Conservation (phyloP, 92 coral and sea anemone genomes). For the Siderastrea radians region DNA sequence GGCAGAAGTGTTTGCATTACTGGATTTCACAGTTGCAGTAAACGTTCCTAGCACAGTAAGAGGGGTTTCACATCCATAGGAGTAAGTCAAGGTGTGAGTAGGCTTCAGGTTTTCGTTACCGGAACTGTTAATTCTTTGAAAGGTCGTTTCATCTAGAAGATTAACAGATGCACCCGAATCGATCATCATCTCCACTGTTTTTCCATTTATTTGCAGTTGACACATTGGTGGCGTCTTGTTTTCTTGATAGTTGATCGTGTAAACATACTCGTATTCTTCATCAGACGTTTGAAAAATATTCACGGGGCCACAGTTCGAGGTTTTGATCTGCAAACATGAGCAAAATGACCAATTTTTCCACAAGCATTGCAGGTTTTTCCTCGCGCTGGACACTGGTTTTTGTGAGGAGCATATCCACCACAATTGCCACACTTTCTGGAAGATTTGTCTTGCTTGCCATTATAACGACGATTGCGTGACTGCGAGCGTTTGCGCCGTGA, state of each 20-base stretch:
- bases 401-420: too few species aligned
- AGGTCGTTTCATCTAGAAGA: slow-evolving; percentile 62
- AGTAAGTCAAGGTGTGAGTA: slow-evolving; percentile 33
- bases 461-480: slow-evolving; percentile 12
- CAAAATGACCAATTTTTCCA: slow-evolving; percentile 65
- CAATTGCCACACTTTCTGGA: slow-evolving; percentile 53
- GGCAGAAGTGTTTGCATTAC: slow-evolving; percentile 43
- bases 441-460: background rate
- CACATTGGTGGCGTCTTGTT: slow-evolving; percentile 63
- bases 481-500: background rate
- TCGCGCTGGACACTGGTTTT: slow-evolving; percentile 57
- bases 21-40: slow-evolving; percentile 50
- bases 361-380: slow-evolving; percentile 66
- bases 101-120: slow-evolving; percentile 22
- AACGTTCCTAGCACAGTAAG: slow-evolving; percentile 63
- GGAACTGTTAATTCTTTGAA: slow-evolving; percentile 18
- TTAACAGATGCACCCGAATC: slow-evolving; percentile 65
- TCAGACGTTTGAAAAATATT: slow-evolving; percentile 14
- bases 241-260: slow-evolving; percentile 38
- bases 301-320: slow-evolving; percentile 4
- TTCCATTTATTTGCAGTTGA: slow-evolving; percentile 54
- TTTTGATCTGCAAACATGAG: too few species aligned
- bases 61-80: slow-evolving; percentile 53
- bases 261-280: slow-evolving; percentile 55
- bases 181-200: slow-evolving; percentile 43